phyloP scores from a whole-genome alignment of 2,888 invertebrate species.

The Tachina grossa region DNA sequence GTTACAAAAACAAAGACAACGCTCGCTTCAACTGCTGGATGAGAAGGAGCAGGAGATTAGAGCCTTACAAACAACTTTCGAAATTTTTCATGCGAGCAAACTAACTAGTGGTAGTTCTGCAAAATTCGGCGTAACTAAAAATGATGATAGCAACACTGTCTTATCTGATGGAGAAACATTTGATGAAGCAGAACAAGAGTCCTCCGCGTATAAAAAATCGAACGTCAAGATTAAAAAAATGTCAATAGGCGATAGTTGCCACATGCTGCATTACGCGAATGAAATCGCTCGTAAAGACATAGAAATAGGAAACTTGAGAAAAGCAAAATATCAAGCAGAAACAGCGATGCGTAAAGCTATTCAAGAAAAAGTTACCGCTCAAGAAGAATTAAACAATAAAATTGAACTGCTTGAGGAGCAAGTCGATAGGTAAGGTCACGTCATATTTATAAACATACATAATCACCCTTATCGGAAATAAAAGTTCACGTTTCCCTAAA shows the following conservation, averaged over 20 bases:
- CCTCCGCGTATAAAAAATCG: slow-evolving; percentile 56
- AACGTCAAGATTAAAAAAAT: slow-evolving; percentile 76
- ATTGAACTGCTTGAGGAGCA: slow-evolving; percentile 85
- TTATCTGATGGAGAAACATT: slow-evolving; percentile 77
- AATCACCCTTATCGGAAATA: too few relatives aligned
- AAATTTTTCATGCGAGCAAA: slow-evolving; percentile 81
- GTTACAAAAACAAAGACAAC: slow-evolving; percentile 89
- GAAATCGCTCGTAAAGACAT: slow-evolving; percentile 91
- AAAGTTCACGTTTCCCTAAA: too few relatives aligned
- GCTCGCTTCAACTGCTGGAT: slow-evolving; percentile 89
- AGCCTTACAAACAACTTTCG: slow-evolving; percentile 85
- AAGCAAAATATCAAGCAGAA: slow-evolving; percentile 87
- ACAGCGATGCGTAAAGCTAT: slow-evolving; percentile 84
- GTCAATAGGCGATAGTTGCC: slow-evolving; percentile 86
- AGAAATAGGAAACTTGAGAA: slow-evolving; percentile 89
- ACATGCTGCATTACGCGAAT: slow-evolving; percentile 92
- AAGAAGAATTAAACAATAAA: slow-evolving; percentile 83
- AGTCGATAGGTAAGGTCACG: slow-evolving; percentile 84
- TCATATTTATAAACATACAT: too few relatives aligned
- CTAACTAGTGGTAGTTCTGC: slow-evolving; percentile 1
- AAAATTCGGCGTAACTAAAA: not conserved
- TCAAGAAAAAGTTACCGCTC: slow-evolving; percentile 85
- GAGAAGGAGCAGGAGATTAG: slow-evolving; percentile 91
- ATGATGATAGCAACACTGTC: slow-evolving; percentile 35
- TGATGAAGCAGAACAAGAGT: slow-evolving; percentile 61